Evolutionary conservation across 1,140 invertebrate genomes (phyloP).

Genomic region (Platyscapa corneri): DNA sequence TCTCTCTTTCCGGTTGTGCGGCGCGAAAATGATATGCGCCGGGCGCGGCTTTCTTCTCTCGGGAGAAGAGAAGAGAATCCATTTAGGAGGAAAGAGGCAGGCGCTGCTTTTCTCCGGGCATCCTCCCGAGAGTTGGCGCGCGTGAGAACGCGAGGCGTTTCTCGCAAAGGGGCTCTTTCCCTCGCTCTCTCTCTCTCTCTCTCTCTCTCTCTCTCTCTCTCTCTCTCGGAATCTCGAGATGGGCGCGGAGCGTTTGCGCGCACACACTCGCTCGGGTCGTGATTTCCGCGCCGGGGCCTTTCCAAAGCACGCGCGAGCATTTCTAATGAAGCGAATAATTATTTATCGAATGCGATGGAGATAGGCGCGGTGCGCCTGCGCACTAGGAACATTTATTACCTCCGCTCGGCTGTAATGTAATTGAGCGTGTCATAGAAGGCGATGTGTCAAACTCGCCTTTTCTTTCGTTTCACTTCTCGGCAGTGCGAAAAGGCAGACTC

Average conservation of each 20-base stretch:
- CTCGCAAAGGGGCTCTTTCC: not conserved
- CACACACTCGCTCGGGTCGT: not conserved
- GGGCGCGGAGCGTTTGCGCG: not conserved
- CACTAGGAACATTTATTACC: not conserved
- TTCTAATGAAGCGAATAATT: slow-evolving; percentile 22
- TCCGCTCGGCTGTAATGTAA: not conserved
- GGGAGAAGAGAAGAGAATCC: not conserved
- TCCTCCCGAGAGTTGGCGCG: not conserved
- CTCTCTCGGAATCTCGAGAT: not conserved
- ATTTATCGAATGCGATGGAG: not conserved
- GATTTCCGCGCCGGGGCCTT: not conserved
- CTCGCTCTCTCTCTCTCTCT: not conserved
- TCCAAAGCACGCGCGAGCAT: not conserved
- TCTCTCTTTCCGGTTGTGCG: not conserved
- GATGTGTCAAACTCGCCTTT: not conserved
- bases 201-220: not conserved
- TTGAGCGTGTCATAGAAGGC: no score
- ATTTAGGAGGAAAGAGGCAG: not conserved
- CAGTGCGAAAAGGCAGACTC: no score
- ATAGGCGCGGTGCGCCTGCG: not conserved
- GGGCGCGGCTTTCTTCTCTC: slow-evolving; percentile 2
- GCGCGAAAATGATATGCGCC: slow-evolving; percentile 1
- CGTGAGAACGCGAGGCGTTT: not conserved
- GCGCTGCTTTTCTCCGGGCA: not conserved
- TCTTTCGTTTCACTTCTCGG: not conserved